Base-by-base conservation (phyloP, 2,888 invertebrate genomes). In the Phragmatobia fuliginosa region DNA sequence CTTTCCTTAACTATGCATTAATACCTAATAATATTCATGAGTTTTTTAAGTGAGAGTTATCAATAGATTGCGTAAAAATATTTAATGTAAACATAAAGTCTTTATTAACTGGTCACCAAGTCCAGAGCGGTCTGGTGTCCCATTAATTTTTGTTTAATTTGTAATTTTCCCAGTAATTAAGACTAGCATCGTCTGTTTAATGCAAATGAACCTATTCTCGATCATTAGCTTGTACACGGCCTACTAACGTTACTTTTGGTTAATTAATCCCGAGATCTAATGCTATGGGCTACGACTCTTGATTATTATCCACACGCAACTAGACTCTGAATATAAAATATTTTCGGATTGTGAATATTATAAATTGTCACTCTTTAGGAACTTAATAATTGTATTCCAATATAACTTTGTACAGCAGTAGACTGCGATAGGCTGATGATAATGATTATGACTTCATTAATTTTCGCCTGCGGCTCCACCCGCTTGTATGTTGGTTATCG, bases 91-190 rank as follows among this genome's bases (percentile, higher is more conserved):
- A 73, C 73, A 76, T 75, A 74, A 77, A 66, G 67, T 77, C 70
- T 81, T 85, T 86, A 84, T 80, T 77, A 81, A 85, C 79, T 77
- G 74, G 78, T 67, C 71, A 52, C 59, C 36, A 71, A 78, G 76
- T 78, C 76, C 80, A 59, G 73, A 75, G 73, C 78, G 78, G 78
- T 80, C 75, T 76, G 75, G 76, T 79, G 83, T 84, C 83, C 86
- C 85, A 91, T 91, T 84, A 83, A 82, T 92, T 92, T 92, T 92
- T 90, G 86, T 91, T 92, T 91, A 92, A 93, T 94, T 94, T 93
- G 94, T 94, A 92, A 92, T 93, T 93, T 93, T 91, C 93, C 83
- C 91, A 91, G 94, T 94, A 93, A 94, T 94, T 93, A 94, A 94
- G 92, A 91, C 86, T 88, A 88, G 85, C 79, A 82, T 87, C 89